These are phyloP conservation scores for Macaria notata DNA, from an alignment of 2,888 invertebrate species.

Conservation along the genomic window DNA sequence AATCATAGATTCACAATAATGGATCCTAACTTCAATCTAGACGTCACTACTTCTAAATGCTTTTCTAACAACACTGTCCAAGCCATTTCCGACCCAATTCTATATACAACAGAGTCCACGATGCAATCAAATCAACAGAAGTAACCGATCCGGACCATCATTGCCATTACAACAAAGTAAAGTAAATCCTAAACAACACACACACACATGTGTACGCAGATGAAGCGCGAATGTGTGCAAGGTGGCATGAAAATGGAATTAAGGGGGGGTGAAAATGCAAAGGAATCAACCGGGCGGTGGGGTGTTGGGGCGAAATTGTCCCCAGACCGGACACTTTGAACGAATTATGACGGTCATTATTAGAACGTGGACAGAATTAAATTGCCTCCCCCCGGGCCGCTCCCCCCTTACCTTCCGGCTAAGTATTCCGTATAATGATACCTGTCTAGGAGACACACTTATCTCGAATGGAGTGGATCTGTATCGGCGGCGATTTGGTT, in stretches of 20 bases:
- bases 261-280: conserved; percentile 70
- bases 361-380: conserved; percentile 85
- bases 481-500: conserved; percentile 23
- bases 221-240: conserved; percentile 74
- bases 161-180: conserved; percentile 23
- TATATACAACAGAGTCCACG: conserved; percentile 2
- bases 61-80: neutral
- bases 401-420: conserved; percentile 63
- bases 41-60: conserved; percentile 4
- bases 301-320: conserved; percentile 69
- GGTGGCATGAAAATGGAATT: conserved; percentile 81
- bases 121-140: conserved; percentile 4
- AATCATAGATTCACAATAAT: no score
- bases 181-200: conserved; percentile 36
- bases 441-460: conserved; percentile 76
- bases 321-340: conserved; percentile 83
- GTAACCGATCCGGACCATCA: conserved; percentile 16
- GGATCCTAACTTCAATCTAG: neutral
- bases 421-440: conserved; percentile 80
- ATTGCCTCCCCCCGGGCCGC: conserved; percentile 74
- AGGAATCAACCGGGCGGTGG: conserved; percentile 69
- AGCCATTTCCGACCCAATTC: neutral
- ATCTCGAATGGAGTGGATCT: conserved; percentile 42
- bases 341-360: conserved; percentile 85
- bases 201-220: conserved; percentile 44